Conservation (phyloP, 2,888 invertebrate species). For the Hetaerina titia region DNA sequence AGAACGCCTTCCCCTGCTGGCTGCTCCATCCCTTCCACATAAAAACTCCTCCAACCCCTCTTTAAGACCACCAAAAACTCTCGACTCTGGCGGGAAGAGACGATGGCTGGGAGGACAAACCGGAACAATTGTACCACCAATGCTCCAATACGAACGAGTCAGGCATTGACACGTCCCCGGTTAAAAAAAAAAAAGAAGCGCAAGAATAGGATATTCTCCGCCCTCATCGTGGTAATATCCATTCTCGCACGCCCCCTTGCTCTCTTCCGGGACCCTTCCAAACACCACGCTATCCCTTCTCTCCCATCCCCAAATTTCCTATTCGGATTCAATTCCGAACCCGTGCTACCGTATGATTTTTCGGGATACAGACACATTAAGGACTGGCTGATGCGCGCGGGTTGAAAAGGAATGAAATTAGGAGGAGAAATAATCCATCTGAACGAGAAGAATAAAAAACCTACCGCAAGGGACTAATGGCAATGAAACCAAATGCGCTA, state of each 20-base stretch:
- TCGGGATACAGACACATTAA: neutral
- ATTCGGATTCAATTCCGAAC: neutral
- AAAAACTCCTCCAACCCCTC: too few species aligned
- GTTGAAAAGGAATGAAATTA: neutral
- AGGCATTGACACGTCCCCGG: conserved; percentile 39
- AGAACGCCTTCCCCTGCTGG: neutral
- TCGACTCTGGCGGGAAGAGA: neutral
- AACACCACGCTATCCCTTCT: neutral
- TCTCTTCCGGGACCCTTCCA: neutral
- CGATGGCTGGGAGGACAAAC: neutral
- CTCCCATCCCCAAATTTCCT: neutral
- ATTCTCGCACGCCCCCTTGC: neutral
- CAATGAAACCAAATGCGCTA: too few species aligned
- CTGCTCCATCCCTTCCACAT: neutral
- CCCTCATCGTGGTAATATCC: neutral
- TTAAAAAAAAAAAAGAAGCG: conserved; percentile 28
- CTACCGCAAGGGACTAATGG: too few species aligned
- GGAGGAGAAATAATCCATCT: neutral
- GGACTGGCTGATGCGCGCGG: neutral
- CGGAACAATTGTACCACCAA: neutral
- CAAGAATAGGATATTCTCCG: neutral
- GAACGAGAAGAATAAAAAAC: neutral
- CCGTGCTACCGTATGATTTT: neutral
- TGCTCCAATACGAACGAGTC: conserved; percentile 26
- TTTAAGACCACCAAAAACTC: neutral